Percentiles rank a stretch among this genome's conserved stretches.
Evolutionary conservation across 1,140 invertebrate species (phyloP).

Genomic region (Diuraphis noxia): DNA sequence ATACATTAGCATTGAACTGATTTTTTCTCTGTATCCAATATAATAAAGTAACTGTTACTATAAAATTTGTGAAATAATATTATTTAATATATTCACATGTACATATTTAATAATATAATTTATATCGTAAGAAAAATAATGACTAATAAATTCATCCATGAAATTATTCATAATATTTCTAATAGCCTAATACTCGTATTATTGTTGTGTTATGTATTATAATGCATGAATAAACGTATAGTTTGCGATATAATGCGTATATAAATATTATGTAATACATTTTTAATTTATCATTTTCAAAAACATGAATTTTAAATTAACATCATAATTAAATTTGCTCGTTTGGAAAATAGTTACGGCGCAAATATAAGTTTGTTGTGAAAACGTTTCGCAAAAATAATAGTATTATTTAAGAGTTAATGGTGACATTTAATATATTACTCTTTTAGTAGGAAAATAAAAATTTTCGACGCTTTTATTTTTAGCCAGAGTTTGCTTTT

Average conservation of each 20-base stretch:
- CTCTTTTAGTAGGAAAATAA: neutral
- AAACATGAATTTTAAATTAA: conserved; percentile 16
- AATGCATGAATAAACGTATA: neutral
- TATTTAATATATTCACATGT: neutral
- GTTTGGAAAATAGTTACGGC: neutral
- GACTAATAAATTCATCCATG: neutral
- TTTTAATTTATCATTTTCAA: neutral
- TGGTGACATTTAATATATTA: neutral
- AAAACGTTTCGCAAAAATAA: neutral
- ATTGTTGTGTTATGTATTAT: neutral
- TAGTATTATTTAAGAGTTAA: conserved; percentile 17
- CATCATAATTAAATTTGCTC: neutral
- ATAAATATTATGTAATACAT: neutral
- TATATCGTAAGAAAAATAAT: neutral
- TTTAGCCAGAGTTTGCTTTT: neutral
- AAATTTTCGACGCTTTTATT: neutral
- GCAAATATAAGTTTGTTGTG: neutral
- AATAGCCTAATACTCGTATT: too few relatives aligned
- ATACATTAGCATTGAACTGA: neutral
- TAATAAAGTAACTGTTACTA: neutral
- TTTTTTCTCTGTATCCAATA: neutral
- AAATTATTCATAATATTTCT: neutral
- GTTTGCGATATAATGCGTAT: neutral
- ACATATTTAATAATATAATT: neutral
- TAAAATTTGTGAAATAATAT: neutral